A percentile compares a stretch with the other conserved stretches of the same genome.
Conservation (phyloP, 2,113 vertebrate genomes). For the Trichomycterus rosablanca region DNA sequence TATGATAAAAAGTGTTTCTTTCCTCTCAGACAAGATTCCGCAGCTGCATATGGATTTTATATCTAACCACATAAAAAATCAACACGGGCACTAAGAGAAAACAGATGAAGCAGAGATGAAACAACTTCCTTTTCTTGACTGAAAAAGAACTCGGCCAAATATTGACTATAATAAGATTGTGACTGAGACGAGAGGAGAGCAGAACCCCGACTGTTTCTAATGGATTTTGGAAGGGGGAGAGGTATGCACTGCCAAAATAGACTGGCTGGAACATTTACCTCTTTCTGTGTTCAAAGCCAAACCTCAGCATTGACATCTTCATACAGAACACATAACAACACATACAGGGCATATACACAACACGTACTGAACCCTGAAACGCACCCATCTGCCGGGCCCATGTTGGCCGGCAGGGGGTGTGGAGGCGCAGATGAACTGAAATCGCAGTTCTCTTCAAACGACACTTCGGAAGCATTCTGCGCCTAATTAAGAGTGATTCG, state of each 20-base stretch:
- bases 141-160: slow-evolving; percentile 58
- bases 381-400: no score
- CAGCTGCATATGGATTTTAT: slow-evolving; percentile 64
- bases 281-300: slow-evolving; percentile 42
- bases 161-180: slow-evolving; percentile 48
- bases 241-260: slow-evolving; percentile 6
- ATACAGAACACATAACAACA: slow-evolving; percentile 55
- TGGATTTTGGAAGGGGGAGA: slow-evolving; percentile 3
- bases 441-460: no score
- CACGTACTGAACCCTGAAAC: slow-evolving; percentile 3
- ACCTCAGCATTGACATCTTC: slow-evolving; percentile 72
- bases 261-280: slow-evolving; percentile 19
- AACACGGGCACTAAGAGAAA: slow-evolving; percentile 63
- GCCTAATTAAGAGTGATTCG: no score
- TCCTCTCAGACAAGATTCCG: slow-evolving; percentile 57
- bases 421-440: no score
- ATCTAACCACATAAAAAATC: slow-evolving; percentile 63
- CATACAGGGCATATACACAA: not conserved
- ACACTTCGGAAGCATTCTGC: no score
- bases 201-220: slow-evolving; percentile 33
- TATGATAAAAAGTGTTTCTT: no score
- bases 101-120: slow-evolving; percentile 68
- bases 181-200: slow-evolving; percentile 48
- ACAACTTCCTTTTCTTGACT: slow-evolving; percentile 56
- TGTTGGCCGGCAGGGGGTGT: no score